A percentile compares a stretch with the other conserved stretches of the same genome.
These are phyloP conservation scores for Anolis apletophallus DNA, from an alignment of 2,797 vertebrate species.

Conservation along the genomic window DNA sequence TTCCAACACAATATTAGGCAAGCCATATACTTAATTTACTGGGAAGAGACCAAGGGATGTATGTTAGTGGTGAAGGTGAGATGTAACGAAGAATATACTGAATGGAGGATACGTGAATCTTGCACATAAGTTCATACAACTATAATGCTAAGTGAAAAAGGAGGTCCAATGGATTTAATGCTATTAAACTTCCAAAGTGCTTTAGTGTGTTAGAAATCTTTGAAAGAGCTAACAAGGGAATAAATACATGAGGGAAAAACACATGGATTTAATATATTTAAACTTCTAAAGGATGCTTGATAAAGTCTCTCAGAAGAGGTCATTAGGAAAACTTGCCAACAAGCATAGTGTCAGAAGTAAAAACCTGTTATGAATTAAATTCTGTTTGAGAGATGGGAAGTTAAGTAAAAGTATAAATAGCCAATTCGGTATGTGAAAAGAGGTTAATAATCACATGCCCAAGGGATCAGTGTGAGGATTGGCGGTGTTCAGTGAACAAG, in stretches of 20 bases:
- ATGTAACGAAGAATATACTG: not conserved
- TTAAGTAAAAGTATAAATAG: constrained; percentile 24
- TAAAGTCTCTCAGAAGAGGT: constrained; percentile 19
- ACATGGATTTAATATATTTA: constrained; percentile 15
- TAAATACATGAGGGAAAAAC: not conserved
- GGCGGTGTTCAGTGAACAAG: constrained; percentile 13
- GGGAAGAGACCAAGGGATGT: not conserved
- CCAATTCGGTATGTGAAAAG: constrained; percentile 6
- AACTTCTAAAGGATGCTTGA: constrained; percentile 25
- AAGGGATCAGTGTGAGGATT: not conserved
- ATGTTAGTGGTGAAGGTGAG: not conserved
- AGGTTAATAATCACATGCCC: constrained; percentile 29
- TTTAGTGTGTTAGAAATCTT: constrained; percentile 12
- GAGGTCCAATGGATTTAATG: constrained; percentile 14
- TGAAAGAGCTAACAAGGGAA: constrained; percentile 22
- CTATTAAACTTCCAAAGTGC: constrained; percentile 26
- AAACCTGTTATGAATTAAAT: constrained; percentile 32
- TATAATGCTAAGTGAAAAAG: not conserved
- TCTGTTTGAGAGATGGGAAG: constrained; percentile 11
- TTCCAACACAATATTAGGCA: not conserved
- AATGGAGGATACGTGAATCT: not conserved
- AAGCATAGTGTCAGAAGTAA: constrained; percentile 20
- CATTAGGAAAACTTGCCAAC: constrained; percentile 23
- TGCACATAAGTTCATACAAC: not conserved
- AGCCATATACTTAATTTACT: not conserved